Evolutionary conservation across 2,113 vertebrate genomes (phyloP), one percentile per base, ranked within the genome.

Genomic region (Gallinago jamesoni): DNA sequence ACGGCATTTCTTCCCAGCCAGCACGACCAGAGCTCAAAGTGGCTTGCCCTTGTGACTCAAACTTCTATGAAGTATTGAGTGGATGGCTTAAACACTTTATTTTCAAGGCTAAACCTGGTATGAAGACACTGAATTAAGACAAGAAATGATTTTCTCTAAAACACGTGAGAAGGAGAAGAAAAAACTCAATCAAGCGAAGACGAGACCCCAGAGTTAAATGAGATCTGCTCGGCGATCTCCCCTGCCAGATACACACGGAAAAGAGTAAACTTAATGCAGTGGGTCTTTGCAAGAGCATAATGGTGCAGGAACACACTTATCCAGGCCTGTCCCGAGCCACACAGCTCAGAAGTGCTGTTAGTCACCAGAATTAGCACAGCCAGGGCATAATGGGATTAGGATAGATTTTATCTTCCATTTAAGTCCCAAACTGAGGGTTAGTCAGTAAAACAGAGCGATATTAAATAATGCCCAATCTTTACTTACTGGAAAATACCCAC

Each of bases 371-470:
- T 48, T 5, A 81, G 69, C 57, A 2, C 75, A 72, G 66, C 56
- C 77, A 20, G 25, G 21, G 81, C 41, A 90, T 72, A 23, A 76
- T 10, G 75, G 91, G 82, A 96, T 79, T 75, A 62, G 59, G 75
- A 88, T 82, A 82, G 84, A 94, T 97, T 95, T 90, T 93, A 91
- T 64, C 93, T 95, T 92, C 85, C 90, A 94, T 96, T 92, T 95
- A 75, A 92, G 77, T 57, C 93, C 87, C 94, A 89, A 95, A 89
- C 86, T 82, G 67, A 87, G 84, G 68, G 84, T 87, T 30, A 87
- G 88, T 55, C 33, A 91, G 90, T 74, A 89, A 74, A 76, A 67
- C 27, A 63, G 68, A 92, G 67, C 9, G 45, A 10, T n/a, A 67
- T 77, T 23, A 75, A 93, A 66, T 77, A 93, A 88, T 1, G 6